Percentiles rank a stretch among this genome's conserved stretches.
Evolutionary conservation across 2,113 vertebrate species (phyloP).

Genomic region (Dicrurus megarhynchus): DNA sequence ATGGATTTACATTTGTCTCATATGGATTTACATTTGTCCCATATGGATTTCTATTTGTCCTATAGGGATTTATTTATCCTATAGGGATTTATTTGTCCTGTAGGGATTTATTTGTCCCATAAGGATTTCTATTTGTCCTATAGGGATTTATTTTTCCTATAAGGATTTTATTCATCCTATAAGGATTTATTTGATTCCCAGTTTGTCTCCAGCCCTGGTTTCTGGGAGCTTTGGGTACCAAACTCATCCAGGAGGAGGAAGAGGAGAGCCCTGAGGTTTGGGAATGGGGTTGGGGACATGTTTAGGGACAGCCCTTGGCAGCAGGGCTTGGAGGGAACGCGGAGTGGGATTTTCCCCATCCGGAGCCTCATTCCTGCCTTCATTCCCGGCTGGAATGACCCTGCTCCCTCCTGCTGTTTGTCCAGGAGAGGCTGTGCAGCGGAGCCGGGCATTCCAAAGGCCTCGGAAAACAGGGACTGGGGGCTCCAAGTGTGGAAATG

Average conservation of each 20-base stretch:
- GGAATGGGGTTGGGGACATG: background rate
- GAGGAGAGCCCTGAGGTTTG: background rate
- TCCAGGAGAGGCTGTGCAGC: background rate
- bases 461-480: background rate
- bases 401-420: conserved; percentile 34
- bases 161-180: background rate
- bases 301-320: background rate
- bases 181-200: background rate
- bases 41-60: background rate
- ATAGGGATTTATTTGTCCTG: background rate
- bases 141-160: background rate
- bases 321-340: background rate
- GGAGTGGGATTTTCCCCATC: background rate
- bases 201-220: background rate
- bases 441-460: background rate
- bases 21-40: background rate
- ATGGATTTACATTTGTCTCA: background rate
- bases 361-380: background rate
- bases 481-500: accelerated
- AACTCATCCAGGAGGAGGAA: background rate
- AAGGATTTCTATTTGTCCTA: background rate
- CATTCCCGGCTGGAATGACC: background rate
- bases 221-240: background rate
- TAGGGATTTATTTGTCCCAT: background rate
- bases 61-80: background rate